Percentiles rank a stretch among this genome's conserved stretches.
These are phyloP conservation scores for Rhagium mordax DNA, from an alignment of 2,888 invertebrate species.

Conservation along the genomic window DNA sequence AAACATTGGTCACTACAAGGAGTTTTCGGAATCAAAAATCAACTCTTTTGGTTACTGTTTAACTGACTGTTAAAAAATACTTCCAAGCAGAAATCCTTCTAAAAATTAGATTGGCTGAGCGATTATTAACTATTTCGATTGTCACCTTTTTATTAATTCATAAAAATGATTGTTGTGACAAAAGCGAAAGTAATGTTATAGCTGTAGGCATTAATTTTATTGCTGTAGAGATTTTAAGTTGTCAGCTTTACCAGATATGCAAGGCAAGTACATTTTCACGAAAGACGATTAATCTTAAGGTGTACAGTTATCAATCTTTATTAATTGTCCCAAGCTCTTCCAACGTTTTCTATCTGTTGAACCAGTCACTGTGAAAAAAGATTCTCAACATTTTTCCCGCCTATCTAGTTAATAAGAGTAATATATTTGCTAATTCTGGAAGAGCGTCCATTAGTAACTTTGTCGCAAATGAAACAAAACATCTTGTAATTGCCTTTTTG, in stretches of 20 bases:
- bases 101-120: no score
- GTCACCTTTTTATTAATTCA: no score
- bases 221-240: neutral
- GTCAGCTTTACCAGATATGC: neutral
- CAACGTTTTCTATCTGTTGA: neutral
- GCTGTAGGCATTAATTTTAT: no score
- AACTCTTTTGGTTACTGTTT: no score
- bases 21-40: no score
- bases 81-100: no score
- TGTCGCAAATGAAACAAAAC: neutral
- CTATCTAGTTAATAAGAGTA: conserved; percentile 4
- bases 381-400: neutral
- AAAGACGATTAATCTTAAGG: conserved; percentile 20
- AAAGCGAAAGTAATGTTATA: no score
- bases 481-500: neutral
- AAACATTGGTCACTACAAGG: no score
- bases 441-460: neutral
- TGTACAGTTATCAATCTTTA: conserved; percentile 26
- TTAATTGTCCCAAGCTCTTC: conserved; percentile 18
- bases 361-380: neutral
- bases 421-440: neutral
- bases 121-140: no score
- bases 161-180: no score
- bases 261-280: neutral
- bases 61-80: no score